Evolutionary conservation across 2,797 vertebrate genomes (phyloP), one percentile per base, ranked within the genome.

Genomic region (Xenops minutus): DNA sequence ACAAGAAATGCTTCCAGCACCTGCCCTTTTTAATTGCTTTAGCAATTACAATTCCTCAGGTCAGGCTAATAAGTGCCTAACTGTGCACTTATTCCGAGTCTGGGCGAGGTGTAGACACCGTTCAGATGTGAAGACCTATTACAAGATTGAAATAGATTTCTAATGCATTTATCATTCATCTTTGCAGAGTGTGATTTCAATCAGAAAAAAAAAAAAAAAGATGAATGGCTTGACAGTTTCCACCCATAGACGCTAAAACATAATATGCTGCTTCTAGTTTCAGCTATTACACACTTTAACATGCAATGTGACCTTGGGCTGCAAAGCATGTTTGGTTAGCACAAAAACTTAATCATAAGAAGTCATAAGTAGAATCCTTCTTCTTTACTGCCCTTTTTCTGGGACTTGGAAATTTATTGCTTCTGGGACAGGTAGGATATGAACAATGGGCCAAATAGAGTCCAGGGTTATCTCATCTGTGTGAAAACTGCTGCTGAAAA

Each of bases 321-420:
- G 96, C 96, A 97, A 97, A 98, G 96, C 97, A 97, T 98, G 97
- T 98, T 98, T 98, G 97, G 97, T 98, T 98, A 97, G 97, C 97
- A 97, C 97, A 98, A 98, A 98, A 98, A 98, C 98, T 98, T 98
- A 98, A 98, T 98, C 98, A 98, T 98, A 97, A 98, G 97, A 98
- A 98, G 97, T 98, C 98, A 97, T 98, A 98, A 98, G 97, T 98
- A 97, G 97, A 98, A 98, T 97, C 97, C 96, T 98, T 98, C 97
- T 98, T 98, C 97, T 98, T 98, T 98, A 98, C 97, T 98, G 97
- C 97, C 96, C 96, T 98, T 98, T 98, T 98, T 97, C 97, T 96
- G 96, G 97, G 97, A 97, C 95, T 95, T 88, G 93, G 96, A 97
- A 97, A 98, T 98, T 97, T 98, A 98, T 98, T 96, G 98, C 97